These are phyloP conservation scores for Aleiodes sp. DNA, from an alignment of 1,140 invertebrate genomes.

Conservation along the genomic window DNA sequence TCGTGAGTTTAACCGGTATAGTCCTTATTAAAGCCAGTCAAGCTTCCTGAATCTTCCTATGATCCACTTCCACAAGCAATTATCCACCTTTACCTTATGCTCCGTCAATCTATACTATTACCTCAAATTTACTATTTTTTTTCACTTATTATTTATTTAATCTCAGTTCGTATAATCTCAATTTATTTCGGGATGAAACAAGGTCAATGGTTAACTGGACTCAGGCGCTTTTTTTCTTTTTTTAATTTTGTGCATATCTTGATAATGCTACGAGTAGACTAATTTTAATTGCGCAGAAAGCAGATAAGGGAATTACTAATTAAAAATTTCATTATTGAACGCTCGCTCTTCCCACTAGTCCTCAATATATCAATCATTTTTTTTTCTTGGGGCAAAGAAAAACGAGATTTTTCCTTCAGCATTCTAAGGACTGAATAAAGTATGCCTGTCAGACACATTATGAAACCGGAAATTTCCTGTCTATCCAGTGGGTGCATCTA, in stretches of 20 bases:
- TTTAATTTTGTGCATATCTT: no score
- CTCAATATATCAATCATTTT: no score
- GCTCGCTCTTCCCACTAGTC: no score
- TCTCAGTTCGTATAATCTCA: neutral
- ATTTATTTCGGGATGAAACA: neutral
- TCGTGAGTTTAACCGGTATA: neutral
- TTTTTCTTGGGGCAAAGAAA: no score
- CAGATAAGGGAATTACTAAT: no score
- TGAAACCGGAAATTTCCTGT: slow-evolving; percentile 7
- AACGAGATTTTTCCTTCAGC: neutral
- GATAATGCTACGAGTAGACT: no score
- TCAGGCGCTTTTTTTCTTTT: neutral
- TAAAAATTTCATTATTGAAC: no score
- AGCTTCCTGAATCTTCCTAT: slow-evolving; percentile 4
- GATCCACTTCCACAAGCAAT: slow-evolving; percentile 15
- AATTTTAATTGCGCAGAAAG: no score
- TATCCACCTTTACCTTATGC: neutral
- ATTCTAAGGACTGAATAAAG: neutral
- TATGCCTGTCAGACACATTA: neutral
- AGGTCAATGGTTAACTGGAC: neutral
- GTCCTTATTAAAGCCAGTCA: slow-evolving; percentile 17
- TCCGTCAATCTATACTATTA: neutral
- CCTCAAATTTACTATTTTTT: neutral
- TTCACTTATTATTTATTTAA: no score
- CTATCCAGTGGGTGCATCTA: neutral